Base-by-base conservation (phyloP, 1,140 invertebrate genomes). In the Latrodectus geometricus region DNA sequence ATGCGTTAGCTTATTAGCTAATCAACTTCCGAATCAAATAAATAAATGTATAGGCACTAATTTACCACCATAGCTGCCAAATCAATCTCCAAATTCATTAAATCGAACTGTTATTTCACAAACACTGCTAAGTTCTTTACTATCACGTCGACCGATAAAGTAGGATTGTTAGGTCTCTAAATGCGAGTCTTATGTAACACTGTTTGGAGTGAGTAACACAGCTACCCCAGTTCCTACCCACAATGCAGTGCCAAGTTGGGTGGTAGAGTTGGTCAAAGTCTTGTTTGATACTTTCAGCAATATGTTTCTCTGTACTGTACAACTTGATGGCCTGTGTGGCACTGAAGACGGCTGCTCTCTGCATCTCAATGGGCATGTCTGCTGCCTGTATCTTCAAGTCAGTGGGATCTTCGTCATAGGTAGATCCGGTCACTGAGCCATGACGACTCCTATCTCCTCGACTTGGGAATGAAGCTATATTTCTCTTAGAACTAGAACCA, bases 171-270 rank as follows among this genome's bases (percentile, higher is more conserved):
- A 90, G 48, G 66, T 90, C 89, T 84, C 88, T 88, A 66, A 89
- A 90, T 8, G 87, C 70, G 73, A 90, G 77, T 56, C 89, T 80
- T n/a, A 90, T 88, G 65, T 90, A 90, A 69, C 89, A 89, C 66
- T 89, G 86, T 61, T 89, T 89, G 5, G 89, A 89, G 78, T 90
- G 89, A 0, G 89, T 90, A 7, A 90, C 89, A 86, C 89, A 90
- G 15, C 87, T 89, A 17, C 89, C 89, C 89, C 89, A 90, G 85
- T 90, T 90, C 21, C 89, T 72, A 4, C 89, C 89, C 9, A 89
- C 89, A 48, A 90, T 90, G 80, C 89, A 90, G 69, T 90, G 89
- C 89, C 89, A 90, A 9, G 89, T 90, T 9, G 89, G 89, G 14
- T 88, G 83, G 52, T 89, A 90, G 21, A 89, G 48, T 20, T 88